These are phyloP conservation scores for Heterocephalus glaber DNA, from an alignment of 2,113 vertebrate species.

Conservation along the genomic window DNA sequence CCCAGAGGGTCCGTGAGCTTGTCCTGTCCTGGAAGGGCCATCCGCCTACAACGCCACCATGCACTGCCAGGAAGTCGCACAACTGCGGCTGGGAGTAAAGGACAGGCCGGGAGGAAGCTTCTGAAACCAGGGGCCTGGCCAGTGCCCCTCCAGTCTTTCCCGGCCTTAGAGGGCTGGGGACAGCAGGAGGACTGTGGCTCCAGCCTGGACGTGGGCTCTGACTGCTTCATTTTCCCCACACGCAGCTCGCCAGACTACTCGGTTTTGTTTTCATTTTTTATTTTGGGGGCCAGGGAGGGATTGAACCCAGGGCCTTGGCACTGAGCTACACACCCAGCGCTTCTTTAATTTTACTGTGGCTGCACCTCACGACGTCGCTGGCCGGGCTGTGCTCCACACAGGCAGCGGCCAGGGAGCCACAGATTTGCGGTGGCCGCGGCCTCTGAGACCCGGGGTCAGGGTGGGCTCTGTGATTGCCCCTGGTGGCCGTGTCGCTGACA, in stretches of 20 bases:
- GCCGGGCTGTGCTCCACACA: too few species aligned
- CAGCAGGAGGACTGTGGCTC: too few species aligned
- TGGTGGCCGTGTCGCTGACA: slow-evolving; percentile 32
- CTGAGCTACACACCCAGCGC: not conserved
- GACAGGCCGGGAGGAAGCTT: not conserved
- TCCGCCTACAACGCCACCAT: not conserved
- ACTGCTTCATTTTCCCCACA: not conserved
- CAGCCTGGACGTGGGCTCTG: not conserved
- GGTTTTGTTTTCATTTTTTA: not conserved
- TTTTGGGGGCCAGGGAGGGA: too few species aligned
- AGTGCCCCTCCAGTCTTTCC: too few species aligned
- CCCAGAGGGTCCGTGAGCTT: not conserved
- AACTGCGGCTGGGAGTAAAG: not conserved
- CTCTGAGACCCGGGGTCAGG: slow-evolving; percentile 68
- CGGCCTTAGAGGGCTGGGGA: too few species aligned
- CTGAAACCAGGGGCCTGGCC: not conserved
- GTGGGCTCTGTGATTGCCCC: too few species aligned
- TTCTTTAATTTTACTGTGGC: too few species aligned
- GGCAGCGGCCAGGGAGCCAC: too few species aligned
- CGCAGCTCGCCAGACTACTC: not conserved
- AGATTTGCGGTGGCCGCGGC: slow-evolving; percentile 65
- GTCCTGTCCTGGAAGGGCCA: not conserved
- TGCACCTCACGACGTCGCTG: too few species aligned
- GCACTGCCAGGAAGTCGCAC: not conserved
- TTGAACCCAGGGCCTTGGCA: too few species aligned